Evolutionary conservation across 2,888 invertebrate genomes (phyloP).

Genomic region (Pomacea canaliculata): DNA sequence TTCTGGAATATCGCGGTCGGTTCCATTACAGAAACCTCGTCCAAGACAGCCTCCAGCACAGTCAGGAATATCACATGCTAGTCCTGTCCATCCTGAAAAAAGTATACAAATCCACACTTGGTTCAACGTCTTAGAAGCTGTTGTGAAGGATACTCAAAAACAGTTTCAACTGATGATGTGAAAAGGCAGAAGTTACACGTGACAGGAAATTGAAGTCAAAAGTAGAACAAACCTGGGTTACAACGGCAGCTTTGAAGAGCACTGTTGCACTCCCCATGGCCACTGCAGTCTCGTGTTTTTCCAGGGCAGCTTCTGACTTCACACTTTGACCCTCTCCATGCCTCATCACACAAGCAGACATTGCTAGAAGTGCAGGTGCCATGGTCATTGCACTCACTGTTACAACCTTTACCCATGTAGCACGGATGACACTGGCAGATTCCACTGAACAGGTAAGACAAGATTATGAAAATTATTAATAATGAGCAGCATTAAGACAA

Average conservation of each 20-base stretch:
- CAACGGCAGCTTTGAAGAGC: conserved; percentile 48
- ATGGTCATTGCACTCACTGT: conserved; percentile 37
- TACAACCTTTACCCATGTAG: conserved; percentile 46
- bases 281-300: conserved; percentile 41
- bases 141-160: too few species aligned
- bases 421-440: conserved; percentile 45
- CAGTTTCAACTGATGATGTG: too few species aligned
- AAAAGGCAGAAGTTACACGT: too few species aligned
- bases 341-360: conserved; percentile 44
- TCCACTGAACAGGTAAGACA: conserved; percentile 28
- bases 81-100: conserved; percentile 52
- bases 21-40: conserved; percentile 48
- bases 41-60: conserved; percentile 39
- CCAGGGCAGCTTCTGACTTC: conserved; percentile 52
- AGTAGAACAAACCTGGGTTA: conserved; percentile 45
- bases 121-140: too few species aligned
- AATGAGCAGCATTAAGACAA: too few species aligned
- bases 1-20: conserved; percentile 37
- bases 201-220: neutral
- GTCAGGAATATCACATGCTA: conserved; percentile 47
- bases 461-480: neutral
- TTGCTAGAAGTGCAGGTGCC: conserved; percentile 36
- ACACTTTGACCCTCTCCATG: conserved; percentile 48
- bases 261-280: conserved; percentile 45
- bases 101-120: neutral